phyloP scores from a whole-genome alignment of 2,113 vertebrate species.

The Chauna torquata region DNA sequence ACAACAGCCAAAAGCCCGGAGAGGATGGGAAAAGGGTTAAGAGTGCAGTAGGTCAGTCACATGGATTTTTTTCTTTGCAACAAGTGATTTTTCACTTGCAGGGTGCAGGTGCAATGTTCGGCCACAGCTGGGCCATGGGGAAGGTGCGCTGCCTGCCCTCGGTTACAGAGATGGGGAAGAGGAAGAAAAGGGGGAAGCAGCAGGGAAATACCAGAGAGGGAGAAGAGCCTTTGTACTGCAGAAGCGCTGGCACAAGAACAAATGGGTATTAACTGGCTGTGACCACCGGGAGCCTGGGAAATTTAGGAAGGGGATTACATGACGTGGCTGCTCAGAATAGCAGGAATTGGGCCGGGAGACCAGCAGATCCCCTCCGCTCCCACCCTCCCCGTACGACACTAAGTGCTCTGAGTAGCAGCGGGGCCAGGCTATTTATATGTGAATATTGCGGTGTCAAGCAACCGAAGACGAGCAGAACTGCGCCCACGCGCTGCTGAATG shows the following conservation, averaged over 20 bases:
- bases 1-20: not conserved
- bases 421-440: not conserved
- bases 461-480: not conserved
- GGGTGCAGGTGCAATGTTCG: not conserved
- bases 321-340: constrained; percentile 20
- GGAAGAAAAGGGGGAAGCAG: not conserved
- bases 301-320: constrained; percentile 31
- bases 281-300: not conserved
- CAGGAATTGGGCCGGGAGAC: not conserved
- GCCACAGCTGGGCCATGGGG: accelerated
- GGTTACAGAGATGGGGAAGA: not conserved
- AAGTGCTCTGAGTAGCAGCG: not conserved
- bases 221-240: not conserved
- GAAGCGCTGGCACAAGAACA: not conserved
- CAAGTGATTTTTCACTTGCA: not conserved
- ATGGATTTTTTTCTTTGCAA: not conserved
- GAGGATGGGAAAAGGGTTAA: not conserved
- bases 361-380: not conserved
- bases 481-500: not conserved
- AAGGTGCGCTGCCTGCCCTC: not conserved
- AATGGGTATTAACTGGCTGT: constrained; percentile 41
- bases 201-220: not conserved
- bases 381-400: not conserved
- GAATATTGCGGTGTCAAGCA: not conserved
- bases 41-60: not conserved